Percentiles rank a stretch among this genome's conserved stretches.
Evolutionary conservation across 2,797 vertebrate species (phyloP).

Genomic region (Microhierax caerulescens): DNA sequence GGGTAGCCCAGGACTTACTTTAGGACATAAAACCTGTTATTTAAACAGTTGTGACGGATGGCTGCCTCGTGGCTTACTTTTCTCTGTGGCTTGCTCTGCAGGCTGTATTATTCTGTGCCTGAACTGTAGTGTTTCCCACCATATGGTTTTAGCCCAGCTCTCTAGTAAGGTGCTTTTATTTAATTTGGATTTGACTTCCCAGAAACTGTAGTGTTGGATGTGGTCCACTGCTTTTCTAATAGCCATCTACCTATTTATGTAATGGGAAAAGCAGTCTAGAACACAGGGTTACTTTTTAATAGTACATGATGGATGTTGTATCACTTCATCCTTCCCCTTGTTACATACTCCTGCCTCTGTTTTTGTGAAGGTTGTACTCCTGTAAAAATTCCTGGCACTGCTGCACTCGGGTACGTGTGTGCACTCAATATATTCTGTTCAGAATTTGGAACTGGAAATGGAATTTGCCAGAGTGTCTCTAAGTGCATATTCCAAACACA

Average conservation of each 20-base stretch:
- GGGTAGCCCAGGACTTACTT: neutral
- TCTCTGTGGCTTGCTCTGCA: neutral
- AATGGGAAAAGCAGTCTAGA: neutral
- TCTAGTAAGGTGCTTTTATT: neutral
- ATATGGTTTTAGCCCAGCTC: neutral
- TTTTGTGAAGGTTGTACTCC: slow-evolving; percentile 8
- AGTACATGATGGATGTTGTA: neutral
- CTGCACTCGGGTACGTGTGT: neutral
- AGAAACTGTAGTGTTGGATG: neutral
- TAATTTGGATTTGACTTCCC: neutral
- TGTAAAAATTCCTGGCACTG: slow-evolving; percentile 25
- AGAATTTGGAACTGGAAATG: slow-evolving; percentile 27
- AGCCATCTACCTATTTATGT: neutral
- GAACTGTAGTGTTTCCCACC: neutral
- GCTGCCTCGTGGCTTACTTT: neutral
- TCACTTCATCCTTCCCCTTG: neutral
- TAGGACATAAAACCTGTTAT: neutral
- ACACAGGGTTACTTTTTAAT: neutral
- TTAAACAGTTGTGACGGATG: neutral
- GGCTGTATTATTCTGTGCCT: neutral
- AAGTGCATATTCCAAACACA: slow-evolving; percentile 10
- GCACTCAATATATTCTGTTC: neutral
- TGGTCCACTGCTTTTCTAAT: neutral
- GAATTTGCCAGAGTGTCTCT: neutral
- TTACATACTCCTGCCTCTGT: neutral